Base-by-base conservation (phyloP, 2,888 invertebrate species). In the Acheta domesticus region DNA sequence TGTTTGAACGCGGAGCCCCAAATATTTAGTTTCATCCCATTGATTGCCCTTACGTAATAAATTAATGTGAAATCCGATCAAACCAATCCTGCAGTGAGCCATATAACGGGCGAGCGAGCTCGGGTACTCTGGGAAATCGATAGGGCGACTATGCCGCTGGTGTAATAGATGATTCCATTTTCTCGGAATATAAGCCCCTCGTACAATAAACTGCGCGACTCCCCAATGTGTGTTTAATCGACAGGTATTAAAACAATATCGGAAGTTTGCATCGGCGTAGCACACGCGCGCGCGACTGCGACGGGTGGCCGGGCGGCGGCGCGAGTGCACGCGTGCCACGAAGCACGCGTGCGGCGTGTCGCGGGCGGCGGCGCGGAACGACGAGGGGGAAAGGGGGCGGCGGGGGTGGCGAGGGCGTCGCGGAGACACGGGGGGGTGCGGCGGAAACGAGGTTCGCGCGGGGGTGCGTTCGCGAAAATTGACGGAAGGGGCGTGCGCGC, bases 1-100 rank as follows among this genome's bases (percentile, higher is more conserved):
- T 62, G 62, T 62, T 62, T 62, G 62, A 62, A 62, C 62, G 62
- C n/a, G n/a, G 62, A 62, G 62, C 62, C n/a, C 62, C 62, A 62
- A 62, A 62, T 62, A 62, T 62, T 62, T 62, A 62, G 62, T 62
- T 62, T 62, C 62, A 62, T 62, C 62, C 62, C 62, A 62, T 62
- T 62, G 62, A 62, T 62, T 62, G 62, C 62, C 62, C n/a, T 62
- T 62, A 62, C 62, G 16, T 62, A 62, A 62, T 62, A 62, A 62
- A 62, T 62, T 62, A 62, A 62, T 62, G 62, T 62, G 62, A 62
- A 62, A 62, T 62, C 62, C 62, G 62, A 62, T 62, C 62, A 62
- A 62, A 62, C 62, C 62, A 62, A 62, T 62, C 62, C 62, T 14
- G 62, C 62, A 62, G 62, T 62, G 62, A 62, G n/a, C 62, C 62